Base-by-base conservation (phyloP, 2,113 vertebrate species). In the Danionella cerebrum region DNA sequence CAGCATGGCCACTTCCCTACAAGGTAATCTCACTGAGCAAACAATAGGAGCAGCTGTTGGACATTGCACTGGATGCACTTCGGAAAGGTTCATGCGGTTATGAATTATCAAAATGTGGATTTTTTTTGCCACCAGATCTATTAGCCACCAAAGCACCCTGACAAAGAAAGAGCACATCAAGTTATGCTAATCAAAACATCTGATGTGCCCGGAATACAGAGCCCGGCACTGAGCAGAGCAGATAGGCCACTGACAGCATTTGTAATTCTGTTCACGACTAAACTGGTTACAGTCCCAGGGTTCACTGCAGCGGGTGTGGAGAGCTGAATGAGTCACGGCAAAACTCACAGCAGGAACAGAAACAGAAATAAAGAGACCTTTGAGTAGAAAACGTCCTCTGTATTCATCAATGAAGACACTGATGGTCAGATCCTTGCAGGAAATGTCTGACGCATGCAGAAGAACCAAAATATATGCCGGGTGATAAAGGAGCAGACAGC, bases 261-360 rank as follows among this genome's bases (percentile, higher is more conserved):
- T 80, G 77, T 73, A 63, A 79, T 84, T 84, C 80, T 74, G 60
- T 76, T 84, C 80, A 76, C 62, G 19, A 70, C 57, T 62, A 53
- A 77, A 59, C 71, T 47, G 70, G 58, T 74, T 64, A 75, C 79
- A 73, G 73, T 72, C 75, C 78, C 63, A 9, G 67, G 67, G 74
- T 81, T 79, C 77, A 76, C 78, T 75, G 57, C 71, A 79, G 57
- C 38, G 18, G 69, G 76, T 69, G 55, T 65, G 18, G 52, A 27
- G 29, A 74, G 57, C 68, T 52, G 35, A 73, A 67, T 83, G 83
- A 80, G 79, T 85, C 83, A 85, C 80, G 29, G 55, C 63, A 18
- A 48, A 54, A 45, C 39, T 31, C 35, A 66, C 44, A 39, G 35
- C 8, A 47, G 51, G 31, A 71, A 16, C 25, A 59, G 60, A 39